These are phyloP conservation scores for Ibycter americanus DNA, from an alignment of 2,797 vertebrate species.

Conservation along the genomic window DNA sequence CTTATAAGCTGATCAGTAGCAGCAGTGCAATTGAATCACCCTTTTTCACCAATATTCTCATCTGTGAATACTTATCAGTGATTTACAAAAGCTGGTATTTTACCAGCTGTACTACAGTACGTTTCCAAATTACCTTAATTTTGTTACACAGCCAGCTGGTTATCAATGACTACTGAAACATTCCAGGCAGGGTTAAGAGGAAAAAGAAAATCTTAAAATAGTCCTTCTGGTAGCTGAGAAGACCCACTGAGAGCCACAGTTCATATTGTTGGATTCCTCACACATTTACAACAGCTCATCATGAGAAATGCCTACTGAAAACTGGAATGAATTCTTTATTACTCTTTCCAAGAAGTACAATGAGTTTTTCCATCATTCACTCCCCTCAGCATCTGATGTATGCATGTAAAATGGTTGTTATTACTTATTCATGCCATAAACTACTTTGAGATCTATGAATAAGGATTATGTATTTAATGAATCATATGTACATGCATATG, in stretches of 20 bases:
- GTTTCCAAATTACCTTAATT: neutral
- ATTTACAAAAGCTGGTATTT: neutral
- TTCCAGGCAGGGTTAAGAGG: neutral
- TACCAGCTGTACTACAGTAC: neutral
- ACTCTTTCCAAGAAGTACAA: neutral
- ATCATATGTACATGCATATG: neutral
- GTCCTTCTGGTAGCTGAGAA: neutral
- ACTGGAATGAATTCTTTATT: neutral
- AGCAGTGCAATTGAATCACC: neutral
- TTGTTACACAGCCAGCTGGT: neutral
- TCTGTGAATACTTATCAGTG: neutral
- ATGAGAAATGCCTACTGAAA: neutral
- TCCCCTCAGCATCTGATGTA: neutral
- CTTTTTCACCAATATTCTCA: conserved; percentile 14
- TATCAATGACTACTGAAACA: conserved; percentile 3
- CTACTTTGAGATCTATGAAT: neutral
- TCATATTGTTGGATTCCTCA: neutral
- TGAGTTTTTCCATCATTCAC: neutral
- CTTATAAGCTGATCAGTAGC: neutral
- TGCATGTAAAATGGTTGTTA: neutral
- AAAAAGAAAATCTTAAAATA: neutral
- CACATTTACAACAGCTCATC: neutral
- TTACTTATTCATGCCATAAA: conserved; percentile 5
- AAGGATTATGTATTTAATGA: neutral
- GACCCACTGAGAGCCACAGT: neutral